A percentile compares a stretch with the other conserved stretches of the same genome.
Conservation (phyloP, 23 tunicate species). For the Botrylloides violaceus region DNA sequence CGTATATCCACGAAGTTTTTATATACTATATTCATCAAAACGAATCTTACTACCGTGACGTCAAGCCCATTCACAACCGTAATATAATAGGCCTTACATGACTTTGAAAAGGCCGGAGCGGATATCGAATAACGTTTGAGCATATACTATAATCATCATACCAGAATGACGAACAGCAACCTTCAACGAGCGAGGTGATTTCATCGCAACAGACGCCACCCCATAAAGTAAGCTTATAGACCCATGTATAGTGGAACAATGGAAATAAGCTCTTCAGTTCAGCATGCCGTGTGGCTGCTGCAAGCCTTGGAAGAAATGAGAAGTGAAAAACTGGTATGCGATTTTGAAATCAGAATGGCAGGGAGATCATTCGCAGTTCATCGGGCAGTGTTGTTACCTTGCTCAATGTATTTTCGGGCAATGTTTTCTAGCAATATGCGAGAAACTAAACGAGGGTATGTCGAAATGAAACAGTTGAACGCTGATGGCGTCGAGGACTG, state of each 20-base stretch:
- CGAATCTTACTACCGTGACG: too few species aligned
- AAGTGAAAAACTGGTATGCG: background rate
- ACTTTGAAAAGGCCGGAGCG: too few species aligned
- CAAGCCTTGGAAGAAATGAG: background rate
- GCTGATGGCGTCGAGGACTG: background rate
- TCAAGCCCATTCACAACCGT: too few species aligned
- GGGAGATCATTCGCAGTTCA: background rate
- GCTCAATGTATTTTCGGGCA: background rate
- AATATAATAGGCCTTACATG: too few species aligned
- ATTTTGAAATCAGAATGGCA: background rate
- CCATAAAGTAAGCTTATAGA: too few species aligned
- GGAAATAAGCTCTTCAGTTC: background rate
- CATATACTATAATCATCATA: too few species aligned
- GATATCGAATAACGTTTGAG: too few species aligned
- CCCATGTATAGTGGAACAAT: background rate
- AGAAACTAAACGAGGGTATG: background rate
- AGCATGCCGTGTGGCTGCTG: background rate
- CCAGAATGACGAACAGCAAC: too few species aligned
- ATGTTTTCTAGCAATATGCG: background rate
- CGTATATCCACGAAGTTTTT: too few species aligned
- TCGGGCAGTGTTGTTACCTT: background rate
- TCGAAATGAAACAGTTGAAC: background rate
- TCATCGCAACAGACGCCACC: too few species aligned
- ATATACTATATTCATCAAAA: too few species aligned
- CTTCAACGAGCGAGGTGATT: too few species aligned